Evolutionary conservation across 2,113 vertebrate genomes (phyloP).

Genomic region (Neofelis nebulosa): DNA sequence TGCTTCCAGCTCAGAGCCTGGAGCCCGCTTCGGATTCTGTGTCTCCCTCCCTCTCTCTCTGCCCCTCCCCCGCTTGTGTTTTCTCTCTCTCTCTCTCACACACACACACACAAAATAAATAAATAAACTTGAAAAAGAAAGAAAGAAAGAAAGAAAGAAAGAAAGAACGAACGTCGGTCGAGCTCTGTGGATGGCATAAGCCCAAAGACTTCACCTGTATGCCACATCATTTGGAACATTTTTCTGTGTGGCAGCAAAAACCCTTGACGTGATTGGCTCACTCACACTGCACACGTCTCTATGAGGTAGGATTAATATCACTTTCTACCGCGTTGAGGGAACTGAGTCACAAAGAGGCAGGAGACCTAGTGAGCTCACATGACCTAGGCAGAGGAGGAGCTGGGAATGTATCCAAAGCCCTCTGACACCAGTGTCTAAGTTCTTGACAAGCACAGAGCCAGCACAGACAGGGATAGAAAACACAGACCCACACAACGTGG

Average conservation of each 20-base stretch:
- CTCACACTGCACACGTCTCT: not conserved
- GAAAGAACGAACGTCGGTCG: not conserved
- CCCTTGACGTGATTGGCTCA: not conserved
- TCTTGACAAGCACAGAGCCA: not conserved
- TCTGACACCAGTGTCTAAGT: fast-evolving
- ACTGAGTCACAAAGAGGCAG: not conserved
- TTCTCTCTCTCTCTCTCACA: no score
- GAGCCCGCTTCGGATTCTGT: no score
- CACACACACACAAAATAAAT: no score
- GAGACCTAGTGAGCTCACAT: not conserved
- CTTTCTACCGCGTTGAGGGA: not conserved
- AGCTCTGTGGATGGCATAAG: not conserved
- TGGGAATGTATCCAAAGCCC: not conserved
- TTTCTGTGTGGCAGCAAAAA: not conserved
- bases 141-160: no score
- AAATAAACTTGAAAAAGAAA: not conserved
- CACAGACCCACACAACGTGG: not conserved
- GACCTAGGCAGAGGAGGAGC: not conserved
- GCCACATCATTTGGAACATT: not conserved
- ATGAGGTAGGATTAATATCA: not conserved
- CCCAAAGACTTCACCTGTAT: not conserved
- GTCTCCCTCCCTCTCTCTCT: no score
- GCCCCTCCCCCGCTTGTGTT: no score
- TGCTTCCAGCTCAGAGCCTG: no score
- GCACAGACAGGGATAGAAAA: not conserved